Base-by-base conservation (phyloP, 30 jellyfish, hydroid and myxozoan species). In the Mastigias papua region DNA sequence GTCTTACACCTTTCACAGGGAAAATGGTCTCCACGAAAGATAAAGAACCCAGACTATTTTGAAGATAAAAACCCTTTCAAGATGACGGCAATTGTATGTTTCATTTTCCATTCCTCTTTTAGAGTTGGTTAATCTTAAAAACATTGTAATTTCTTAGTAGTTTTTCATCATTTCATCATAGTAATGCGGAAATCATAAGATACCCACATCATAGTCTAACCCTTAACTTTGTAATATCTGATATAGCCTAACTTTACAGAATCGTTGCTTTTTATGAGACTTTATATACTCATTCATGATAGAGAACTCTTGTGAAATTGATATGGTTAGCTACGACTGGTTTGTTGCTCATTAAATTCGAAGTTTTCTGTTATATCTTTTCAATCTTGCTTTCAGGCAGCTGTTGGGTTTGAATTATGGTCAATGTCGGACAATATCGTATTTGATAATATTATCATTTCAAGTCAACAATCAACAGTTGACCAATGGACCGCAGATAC, bases 391-490 rank as follows among this genome's bases (percentile, higher is more conserved):
- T 71, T 48, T 29, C 65, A 95, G 99, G 98, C 88, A 32, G 99
- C 99, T 10, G 84, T 96, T 81, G 99, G 98, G 0, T 91, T 96
- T 79, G 99, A 96, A 82, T 84, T 96, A 48, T 91, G 98, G 98
- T 91, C 99, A 22, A 91, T 91, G 98, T 89, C 96, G 15, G 90
- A 97, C 23, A 98, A 87, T 42, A 96, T 96, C 66, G 50, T 89
- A 13, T 96, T 96, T 79, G 99, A 96, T 58, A 96, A 96, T 68
- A 75, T 96, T 67, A 86, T 96, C 51, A 80, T 96, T 57, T 66
- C 99, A 5, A 97, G 93, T 73, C 95, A 91, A 50, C 88, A 90
- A 54, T 74, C 96, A 1, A 86, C 89, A 50, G 96, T 95, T 26
- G 89, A 95, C 48, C 92, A 90, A 80, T 95, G 99, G 99, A 95